These are phyloP conservation scores for Onchidella celtica DNA, from an alignment of 2,888 invertebrate species.

Conservation along the genomic window DNA sequence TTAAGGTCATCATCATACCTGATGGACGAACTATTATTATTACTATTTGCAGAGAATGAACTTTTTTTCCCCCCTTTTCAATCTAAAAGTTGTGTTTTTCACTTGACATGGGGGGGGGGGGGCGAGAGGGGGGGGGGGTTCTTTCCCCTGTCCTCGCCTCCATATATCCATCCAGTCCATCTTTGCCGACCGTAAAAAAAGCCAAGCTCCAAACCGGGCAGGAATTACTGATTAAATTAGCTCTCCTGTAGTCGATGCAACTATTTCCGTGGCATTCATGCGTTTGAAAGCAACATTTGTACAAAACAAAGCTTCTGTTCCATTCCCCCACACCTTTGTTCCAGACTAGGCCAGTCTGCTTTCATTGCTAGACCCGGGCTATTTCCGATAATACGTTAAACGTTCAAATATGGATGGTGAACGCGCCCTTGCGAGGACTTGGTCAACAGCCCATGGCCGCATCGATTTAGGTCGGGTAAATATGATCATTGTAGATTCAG, in stretches of 20 bases:
- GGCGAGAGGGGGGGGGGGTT: too few relatives aligned
- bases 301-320: not conserved
- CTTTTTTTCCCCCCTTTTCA: too few relatives aligned
- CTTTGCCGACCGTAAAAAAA: too few relatives aligned
- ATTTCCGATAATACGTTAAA: not conserved
- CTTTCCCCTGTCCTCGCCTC: too few relatives aligned
- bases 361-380: not conserved
- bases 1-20: too few relatives aligned
- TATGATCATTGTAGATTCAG: not conserved
- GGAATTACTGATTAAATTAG: not conserved
- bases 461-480: not conserved
- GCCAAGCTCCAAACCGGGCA: not conserved
- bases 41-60: too few relatives aligned
- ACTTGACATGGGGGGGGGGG: too few relatives aligned
- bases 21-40: too few relatives aligned
- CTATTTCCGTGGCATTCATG: not conserved
- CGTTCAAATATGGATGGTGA: not conserved
- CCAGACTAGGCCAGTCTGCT: not conserved
- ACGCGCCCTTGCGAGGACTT: not conserved
- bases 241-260: not conserved
- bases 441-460: not conserved
- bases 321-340: not conserved
- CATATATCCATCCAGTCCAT: too few relatives aligned
- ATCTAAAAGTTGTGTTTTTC: too few relatives aligned
- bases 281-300: not conserved